Percentiles rank a stretch among this genome's conserved stretches.
These are phyloP conservation scores for Agrypnia vestita DNA, from an alignment of 1,140 invertebrate genomes.

Conservation along the genomic window DNA sequence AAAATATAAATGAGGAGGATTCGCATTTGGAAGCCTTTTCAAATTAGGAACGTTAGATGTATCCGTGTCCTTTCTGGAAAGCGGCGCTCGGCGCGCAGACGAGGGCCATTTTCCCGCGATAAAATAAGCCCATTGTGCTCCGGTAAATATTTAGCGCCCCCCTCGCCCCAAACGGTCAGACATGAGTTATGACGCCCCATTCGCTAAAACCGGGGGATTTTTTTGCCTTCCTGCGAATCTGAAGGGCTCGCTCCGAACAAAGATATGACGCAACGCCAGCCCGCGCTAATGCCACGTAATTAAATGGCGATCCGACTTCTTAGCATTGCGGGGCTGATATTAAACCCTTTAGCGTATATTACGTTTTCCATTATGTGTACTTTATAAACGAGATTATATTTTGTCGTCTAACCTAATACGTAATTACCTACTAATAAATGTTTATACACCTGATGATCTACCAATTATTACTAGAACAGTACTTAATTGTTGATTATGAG, in stretches of 20 bases:
- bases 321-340: conserved; percentile 28
- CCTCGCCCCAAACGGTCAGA: conserved; percentile 43
- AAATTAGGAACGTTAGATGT: conserved; percentile 26
- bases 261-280: conserved; percentile 43
- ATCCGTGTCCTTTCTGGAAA: conserved; percentile 17
- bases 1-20: background rate
- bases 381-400: no score
- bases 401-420: no score
- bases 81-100: background rate
- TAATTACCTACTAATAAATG: no score
- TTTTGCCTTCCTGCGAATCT: conserved; percentile 49
- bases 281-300: conserved; percentile 45
- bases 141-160: conserved; percentile 60
- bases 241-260: conserved; percentile 35
- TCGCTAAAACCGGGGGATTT: conserved; percentile 57
- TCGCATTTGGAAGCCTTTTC: conserved; percentile 11
- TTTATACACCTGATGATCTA: no score
- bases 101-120: conserved; percentile 48
- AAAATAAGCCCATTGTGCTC: conserved; percentile 57
- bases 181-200: conserved; percentile 57
- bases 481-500: no score
- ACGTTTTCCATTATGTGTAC: conserved; percentile 7
- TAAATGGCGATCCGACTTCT: conserved; percentile 46
- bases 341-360: conserved; percentile 38
- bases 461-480: no score